These are phyloP conservation scores for Aplysina aerophoba DNA, from an alignment of 37 sponge, comb jelly and placozoan species.

Conservation along the genomic window DNA sequence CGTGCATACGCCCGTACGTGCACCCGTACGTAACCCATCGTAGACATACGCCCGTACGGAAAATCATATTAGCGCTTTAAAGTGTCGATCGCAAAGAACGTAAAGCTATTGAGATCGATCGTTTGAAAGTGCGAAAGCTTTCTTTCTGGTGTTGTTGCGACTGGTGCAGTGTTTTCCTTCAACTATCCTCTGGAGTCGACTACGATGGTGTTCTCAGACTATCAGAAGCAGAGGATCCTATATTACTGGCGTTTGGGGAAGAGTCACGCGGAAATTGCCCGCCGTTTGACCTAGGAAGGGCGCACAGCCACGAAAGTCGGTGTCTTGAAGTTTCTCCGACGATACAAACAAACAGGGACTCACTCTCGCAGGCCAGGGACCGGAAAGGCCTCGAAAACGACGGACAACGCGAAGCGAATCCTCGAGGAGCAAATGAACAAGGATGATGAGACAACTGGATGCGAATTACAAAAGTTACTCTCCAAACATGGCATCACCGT, in stretches of 20 bases:
- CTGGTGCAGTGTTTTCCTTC: no score
- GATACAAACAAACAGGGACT: background rate
- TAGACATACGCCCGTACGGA: no score
- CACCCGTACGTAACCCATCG: no score
- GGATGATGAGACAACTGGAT: conserved; percentile 17
- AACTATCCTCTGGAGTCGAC: no score
- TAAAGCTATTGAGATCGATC: no score
- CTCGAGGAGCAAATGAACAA: conserved; percentile 12
- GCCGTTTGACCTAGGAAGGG: conserved; percentile 2
- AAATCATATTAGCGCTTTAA: no score
- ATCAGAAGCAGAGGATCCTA: conserved; percentile 14
- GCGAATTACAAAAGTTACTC: background rate
- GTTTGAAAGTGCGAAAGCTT: no score
- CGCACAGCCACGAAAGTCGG: conserved; percentile 22
- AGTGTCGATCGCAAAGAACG: no score
- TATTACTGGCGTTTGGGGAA: conserved; percentile 7
- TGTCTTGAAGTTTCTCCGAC: background rate
- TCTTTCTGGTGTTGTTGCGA: no score
- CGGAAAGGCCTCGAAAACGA: background rate
- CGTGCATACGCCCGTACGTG: no score
- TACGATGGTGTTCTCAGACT: conserved; percentile 19
- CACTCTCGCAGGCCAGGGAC: conserved; percentile 3
- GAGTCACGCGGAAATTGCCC: background rate
- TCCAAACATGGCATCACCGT: background rate
- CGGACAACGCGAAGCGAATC: background rate